phyloP scores from a whole-genome alignment of 1,140 invertebrate genomes.

The Steinernema feltiae region DNA sequence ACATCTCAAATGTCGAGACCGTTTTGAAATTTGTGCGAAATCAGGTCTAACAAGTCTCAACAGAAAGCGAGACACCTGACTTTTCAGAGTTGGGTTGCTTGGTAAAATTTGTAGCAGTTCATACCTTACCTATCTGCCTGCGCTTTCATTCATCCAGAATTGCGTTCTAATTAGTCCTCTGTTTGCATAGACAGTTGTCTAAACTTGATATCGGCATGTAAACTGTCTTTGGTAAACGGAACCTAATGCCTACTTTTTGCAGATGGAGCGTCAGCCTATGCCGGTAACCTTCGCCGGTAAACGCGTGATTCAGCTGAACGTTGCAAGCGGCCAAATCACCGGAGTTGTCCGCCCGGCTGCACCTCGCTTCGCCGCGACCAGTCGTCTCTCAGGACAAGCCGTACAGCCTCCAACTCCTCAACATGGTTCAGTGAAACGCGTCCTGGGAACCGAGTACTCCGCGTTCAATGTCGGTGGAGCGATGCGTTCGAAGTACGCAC shows the following conservation, averaged over 20 bases:
- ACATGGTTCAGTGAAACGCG: not conserved
- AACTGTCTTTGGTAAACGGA: not conserved
- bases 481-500: not conserved
- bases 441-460: not conserved
- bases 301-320: not conserved
- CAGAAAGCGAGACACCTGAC: too few species aligned
- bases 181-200: not conserved
- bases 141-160: too few species aligned
- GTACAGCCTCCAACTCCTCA: not conserved
- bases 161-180: too few species aligned
- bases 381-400: not conserved
- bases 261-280: not conserved
- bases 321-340: not conserved
- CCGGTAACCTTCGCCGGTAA: not conserved
- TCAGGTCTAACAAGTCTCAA: too few species aligned
- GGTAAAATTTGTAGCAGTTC: too few species aligned
- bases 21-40: too few species aligned
- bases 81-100: too few species aligned
- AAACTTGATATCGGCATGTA: not conserved
- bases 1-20: too few species aligned
- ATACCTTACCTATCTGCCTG: too few species aligned
- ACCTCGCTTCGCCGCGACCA: not conserved
- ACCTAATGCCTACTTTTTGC: not conserved
- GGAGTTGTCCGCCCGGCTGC: not conserved
- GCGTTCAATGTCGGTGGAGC: conserved; percentile 7